Conservation (phyloP, 2,797 vertebrate species). For the Limnodromus scolopaceus region DNA sequence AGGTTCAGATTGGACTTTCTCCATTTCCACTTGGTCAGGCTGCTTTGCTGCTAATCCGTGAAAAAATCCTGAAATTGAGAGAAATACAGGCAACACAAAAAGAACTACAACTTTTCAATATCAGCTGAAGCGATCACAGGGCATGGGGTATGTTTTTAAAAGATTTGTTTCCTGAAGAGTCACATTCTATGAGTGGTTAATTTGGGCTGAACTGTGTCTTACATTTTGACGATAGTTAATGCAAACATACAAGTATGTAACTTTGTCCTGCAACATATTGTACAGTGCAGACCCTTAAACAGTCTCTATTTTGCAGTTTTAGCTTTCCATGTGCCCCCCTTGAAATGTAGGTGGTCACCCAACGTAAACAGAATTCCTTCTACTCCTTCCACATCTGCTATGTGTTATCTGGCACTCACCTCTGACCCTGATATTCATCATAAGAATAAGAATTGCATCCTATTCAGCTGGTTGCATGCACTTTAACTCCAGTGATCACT, state of each 20-base stretch:
- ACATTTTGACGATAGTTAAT: background rate
- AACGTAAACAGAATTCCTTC: conserved; percentile 63
- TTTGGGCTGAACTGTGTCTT: background rate
- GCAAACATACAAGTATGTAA: background rate
- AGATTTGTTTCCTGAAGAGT: background rate
- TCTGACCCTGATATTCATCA: conserved; percentile 66
- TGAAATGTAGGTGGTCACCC: conserved; percentile 51
- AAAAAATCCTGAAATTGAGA: background rate
- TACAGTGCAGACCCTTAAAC: background rate
- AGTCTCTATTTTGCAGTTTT: conserved; percentile 18
- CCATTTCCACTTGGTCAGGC: background rate
- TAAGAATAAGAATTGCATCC: conserved; percentile 62
- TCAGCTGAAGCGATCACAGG: background rate
- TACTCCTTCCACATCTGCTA: conserved; percentile 55
- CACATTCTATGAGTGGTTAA: background rate
- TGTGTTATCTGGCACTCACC: conserved; percentile 63
- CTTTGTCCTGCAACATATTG: conserved; percentile 3
- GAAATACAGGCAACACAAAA: background rate
- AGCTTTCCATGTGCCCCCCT: background rate
- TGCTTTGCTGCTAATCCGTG: background rate
- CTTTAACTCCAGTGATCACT: conserved; percentile 44
- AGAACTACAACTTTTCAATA: background rate
- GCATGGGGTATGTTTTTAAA: background rate
- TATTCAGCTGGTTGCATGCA: conserved; percentile 33
- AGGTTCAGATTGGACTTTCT: background rate